phyloP scores from a whole-genome alignment of 2,888 invertebrate species.

The Aphidoletes aphidimyza region DNA sequence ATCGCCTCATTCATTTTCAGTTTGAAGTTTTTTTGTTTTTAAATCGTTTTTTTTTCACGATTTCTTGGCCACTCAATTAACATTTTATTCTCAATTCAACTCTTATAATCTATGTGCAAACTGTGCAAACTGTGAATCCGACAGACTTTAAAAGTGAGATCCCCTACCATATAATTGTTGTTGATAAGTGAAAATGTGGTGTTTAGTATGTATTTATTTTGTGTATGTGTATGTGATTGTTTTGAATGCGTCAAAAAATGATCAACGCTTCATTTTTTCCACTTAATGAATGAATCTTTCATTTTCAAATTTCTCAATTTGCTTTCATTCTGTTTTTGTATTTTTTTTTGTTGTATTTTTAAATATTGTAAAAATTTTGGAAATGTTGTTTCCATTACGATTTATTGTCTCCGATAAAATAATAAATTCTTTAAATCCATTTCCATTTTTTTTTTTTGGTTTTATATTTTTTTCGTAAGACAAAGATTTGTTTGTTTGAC shows the following conservation, averaged over 20 bases:
- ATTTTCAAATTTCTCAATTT: not conserved
- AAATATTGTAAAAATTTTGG: not conserved
- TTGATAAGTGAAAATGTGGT: not conserved
- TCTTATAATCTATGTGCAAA: conserved; percentile 45
- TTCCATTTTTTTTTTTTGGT: not conserved
- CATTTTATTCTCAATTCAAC: not conserved
- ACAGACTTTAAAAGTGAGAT: conserved; percentile 46
- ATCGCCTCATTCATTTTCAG: too few species aligned
- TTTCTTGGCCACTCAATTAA: not conserved
- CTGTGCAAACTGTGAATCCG: not conserved
- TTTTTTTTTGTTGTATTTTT: not conserved
- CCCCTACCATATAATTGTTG: not conserved
- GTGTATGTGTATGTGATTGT: too few species aligned
- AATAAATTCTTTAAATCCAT: not conserved
- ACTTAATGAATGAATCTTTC: too few species aligned
- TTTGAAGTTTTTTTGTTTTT: not conserved
- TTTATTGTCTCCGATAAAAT: conserved; percentile 46
- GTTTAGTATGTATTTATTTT: too few species aligned
- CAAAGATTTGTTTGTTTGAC: not conserved
- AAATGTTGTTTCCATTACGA: not conserved
- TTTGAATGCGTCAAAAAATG: too few species aligned
- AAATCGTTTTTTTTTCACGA: not conserved
- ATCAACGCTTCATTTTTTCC: too few species aligned
- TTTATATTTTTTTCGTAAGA: not conserved
- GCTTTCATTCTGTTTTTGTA: not conserved